phyloP scores from a whole-genome alignment of 2,888 invertebrate genomes.

The Mactromeris polynyma region DNA sequence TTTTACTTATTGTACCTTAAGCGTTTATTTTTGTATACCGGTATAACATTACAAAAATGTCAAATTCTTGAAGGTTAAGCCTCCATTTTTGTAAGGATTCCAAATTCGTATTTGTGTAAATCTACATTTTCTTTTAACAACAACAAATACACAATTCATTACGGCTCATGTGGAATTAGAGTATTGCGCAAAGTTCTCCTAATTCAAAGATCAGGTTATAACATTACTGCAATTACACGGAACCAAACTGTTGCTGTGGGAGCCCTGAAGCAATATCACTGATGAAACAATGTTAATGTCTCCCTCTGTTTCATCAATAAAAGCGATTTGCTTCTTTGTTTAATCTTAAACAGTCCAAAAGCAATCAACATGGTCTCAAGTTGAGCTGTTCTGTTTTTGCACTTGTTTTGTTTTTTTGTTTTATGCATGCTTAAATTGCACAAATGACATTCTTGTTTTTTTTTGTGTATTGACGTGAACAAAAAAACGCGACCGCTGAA shows the following conservation, averaged over 20 bases:
- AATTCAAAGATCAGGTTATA: not conserved
- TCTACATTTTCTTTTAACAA: not conserved
- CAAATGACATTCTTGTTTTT: not conserved
- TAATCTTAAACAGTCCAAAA: not conserved
- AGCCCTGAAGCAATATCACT: constrained; percentile 9
- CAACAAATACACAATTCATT: not conserved
- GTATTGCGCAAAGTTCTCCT: not conserved
- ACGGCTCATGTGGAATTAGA: not conserved
- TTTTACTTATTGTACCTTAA: too few species aligned
- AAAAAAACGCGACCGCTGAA: not conserved
- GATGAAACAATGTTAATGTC: constrained; percentile 17
- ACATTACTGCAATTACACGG: not conserved
- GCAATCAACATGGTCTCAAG: not conserved
- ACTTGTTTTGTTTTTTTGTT: not conserved
- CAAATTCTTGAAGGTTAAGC: too few species aligned
- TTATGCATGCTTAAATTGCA: not conserved
- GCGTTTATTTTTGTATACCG: too few species aligned
- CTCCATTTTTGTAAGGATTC: not conserved
- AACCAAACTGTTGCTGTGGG: constrained; percentile 17
- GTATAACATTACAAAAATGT: too few species aligned
- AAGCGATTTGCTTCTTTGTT: not conserved
- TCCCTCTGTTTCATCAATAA: not conserved
- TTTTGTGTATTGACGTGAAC: not conserved
- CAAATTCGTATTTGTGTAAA: not conserved
- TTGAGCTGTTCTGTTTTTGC: not conserved